Conservation (phyloP, 2,113 vertebrate species). For the Oreochromis tanganicae region DNA sequence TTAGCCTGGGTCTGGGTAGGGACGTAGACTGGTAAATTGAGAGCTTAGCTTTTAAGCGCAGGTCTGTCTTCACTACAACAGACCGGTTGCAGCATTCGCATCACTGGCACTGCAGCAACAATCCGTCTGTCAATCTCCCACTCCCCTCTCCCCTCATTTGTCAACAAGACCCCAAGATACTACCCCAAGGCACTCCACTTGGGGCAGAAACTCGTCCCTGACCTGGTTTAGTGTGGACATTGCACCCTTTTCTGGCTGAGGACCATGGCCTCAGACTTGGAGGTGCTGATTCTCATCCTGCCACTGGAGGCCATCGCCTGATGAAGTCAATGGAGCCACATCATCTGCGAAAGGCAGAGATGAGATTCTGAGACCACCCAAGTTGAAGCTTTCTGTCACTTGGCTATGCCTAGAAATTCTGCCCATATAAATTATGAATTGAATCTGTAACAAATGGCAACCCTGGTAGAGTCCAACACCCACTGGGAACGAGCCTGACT, state of each 20-base stretch:
- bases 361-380: not conserved
- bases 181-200: not conserved
- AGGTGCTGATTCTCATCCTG: not conserved
- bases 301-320: not conserved
- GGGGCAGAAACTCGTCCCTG: not conserved
- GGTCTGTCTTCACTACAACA: not conserved
- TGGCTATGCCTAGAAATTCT: not conserved
- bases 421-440: not conserved
- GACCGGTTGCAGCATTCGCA: not conserved
- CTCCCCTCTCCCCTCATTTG: rapidly evolving
- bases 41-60: not conserved
- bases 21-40: not conserved
- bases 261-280: not conserved
- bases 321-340: not conserved
- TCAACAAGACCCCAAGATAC: not conserved
- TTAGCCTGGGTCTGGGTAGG: not conserved
- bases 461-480: not conserved
- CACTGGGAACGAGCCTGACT: not conserved
- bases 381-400: not conserved
- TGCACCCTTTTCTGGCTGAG: not conserved
- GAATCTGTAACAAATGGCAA: not conserved
- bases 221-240: not conserved
- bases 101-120: not conserved
- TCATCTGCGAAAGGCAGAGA: not conserved
- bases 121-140: not conserved